phyloP scores from a whole-genome alignment of 1,140 invertebrate species.

The Ditylenchus dipsaci region DNA sequence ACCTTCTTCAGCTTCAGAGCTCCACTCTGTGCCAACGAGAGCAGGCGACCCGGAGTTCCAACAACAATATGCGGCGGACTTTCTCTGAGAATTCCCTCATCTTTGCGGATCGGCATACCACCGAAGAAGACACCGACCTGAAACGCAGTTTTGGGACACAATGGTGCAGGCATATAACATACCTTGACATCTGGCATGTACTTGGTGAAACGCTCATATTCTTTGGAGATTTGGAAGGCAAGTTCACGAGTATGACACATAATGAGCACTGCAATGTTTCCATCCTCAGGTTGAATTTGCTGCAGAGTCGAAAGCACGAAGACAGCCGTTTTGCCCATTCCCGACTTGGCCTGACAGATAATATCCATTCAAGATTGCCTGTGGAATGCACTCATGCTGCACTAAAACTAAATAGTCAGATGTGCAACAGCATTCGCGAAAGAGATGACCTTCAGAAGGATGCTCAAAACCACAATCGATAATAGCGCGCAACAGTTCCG shows the following conservation, averaged over 20 bases:
- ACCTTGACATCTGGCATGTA: slow-evolving; percentile 92
- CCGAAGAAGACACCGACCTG: slow-evolving; percentile 90
- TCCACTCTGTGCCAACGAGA: slow-evolving; percentile 82
- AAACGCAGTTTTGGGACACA: slow-evolving; percentile 27
- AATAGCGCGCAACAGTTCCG: slow-evolving; percentile 91
- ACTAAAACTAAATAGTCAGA: slow-evolving; percentile 62
- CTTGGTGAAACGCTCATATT: slow-evolving; percentile 96
- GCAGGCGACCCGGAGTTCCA: slow-evolving; percentile 89
- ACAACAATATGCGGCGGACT: slow-evolving; percentile 95
- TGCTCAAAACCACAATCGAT: slow-evolving; percentile 99
- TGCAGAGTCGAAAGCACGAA: slow-evolving; percentile 96
- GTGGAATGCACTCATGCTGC: slow-evolving; percentile 98
- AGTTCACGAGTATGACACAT: slow-evolving; percentile 97
- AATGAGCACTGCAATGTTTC: slow-evolving; percentile 84
- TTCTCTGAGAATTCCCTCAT: slow-evolving; percentile 87
- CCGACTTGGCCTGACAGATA: slow-evolving; percentile 96
- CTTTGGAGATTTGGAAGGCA: slow-evolving; percentile 97
- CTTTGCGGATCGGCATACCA: slow-evolving; percentile 88
- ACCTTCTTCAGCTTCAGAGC: slow-evolving; percentile 85
- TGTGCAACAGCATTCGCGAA: background rate
- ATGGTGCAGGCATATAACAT: slow-evolving; percentile 14
- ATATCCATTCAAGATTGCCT: slow-evolving; percentile 99
- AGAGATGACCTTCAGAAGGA: slow-evolving; percentile 77
- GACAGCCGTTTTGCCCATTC: slow-evolving; percentile 99
- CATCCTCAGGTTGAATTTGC: slow-evolving; percentile 86